Conservation (phyloP, 2,113 vertebrate genomes). For the Podarcis cretensis region DNA sequence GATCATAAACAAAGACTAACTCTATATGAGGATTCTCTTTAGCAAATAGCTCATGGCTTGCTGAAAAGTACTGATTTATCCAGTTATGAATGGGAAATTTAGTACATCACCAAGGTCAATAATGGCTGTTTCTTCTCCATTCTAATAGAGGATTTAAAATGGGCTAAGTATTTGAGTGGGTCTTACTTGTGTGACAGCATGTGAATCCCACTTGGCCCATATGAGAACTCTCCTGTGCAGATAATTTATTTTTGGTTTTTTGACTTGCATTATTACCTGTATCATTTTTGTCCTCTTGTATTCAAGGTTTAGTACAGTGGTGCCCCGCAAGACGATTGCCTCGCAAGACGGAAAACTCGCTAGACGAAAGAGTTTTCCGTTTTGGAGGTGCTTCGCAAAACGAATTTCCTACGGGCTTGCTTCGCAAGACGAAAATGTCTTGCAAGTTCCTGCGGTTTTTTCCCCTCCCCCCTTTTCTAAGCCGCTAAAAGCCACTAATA, state of each 20-base stretch:
- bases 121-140: neutral
- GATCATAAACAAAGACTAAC: neutral
- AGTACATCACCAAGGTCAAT: neutral
- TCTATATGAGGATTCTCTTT: neutral
- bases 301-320: constrained; percentile 13
- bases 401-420: too few relatives aligned
- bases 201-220: neutral
- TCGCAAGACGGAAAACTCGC: too few relatives aligned
- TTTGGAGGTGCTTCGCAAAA: too few relatives aligned
- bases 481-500: too few relatives aligned
- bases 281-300: neutral
- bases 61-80: neutral
- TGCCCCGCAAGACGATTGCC: too few relatives aligned
- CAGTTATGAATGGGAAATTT: neutral
- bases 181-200: neutral
- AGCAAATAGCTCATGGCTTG: neutral
- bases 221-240: neutral
- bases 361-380: too few relatives aligned
- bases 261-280: constrained; percentile 9
- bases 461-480: too few relatives aligned
- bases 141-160: neutral
- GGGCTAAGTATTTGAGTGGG: neutral
- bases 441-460: too few relatives aligned
- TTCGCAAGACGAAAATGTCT: too few relatives aligned
- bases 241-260: neutral